Base-by-base conservation (phyloP, 2,888 invertebrate species). In the Caenorhabditis virilis region DNA sequence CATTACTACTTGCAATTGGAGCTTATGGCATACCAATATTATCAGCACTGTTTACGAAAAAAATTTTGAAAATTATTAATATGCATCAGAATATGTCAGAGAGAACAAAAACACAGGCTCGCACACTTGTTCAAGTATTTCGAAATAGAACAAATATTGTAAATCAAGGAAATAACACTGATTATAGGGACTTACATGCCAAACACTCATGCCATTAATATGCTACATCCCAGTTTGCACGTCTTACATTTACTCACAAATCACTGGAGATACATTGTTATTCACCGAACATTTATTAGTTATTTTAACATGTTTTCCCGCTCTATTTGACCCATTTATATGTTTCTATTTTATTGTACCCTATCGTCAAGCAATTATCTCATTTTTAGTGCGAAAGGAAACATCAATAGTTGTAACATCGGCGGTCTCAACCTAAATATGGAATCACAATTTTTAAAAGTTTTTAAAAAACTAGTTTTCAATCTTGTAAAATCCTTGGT, bases 1-100 rank as follows among this genome's bases (percentile, higher is more conserved):
- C 64, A 16, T 36, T 42, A 16, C 41, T 64, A 35, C 16, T 64
- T 2, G 64, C 58, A 2, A 51, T 64, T 13, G 58, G 58, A 20
- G 53, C 64, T 13, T 64, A 64, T 35, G 58, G 64, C 13, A 54
- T 64, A 23, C 64, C 64, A 2, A 2, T 58, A 15, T 42, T 22
- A 22, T 42, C 42, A 15, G 45, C 45, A 4, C 26, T 45, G n/a
- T 18, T 45, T 2, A 45, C 45, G 2, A 26, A 20, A 45, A 3
- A 2, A 16, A 58, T 58, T 39, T 49, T 53, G 30, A 42, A 42
- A 22, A 42, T 64, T 15, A 64, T 64, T 15, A 50, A 42, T 20
- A 27, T 23, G 15, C 33, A 64, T 20, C 45, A 23, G 25, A 58
- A 47, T 41, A 64, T 64, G 64, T 64, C 64, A 15, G 50, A 47